Evolutionary conservation across 1,140 invertebrate genomes (phyloP).

Genomic region (Drosophila simulans): DNA sequence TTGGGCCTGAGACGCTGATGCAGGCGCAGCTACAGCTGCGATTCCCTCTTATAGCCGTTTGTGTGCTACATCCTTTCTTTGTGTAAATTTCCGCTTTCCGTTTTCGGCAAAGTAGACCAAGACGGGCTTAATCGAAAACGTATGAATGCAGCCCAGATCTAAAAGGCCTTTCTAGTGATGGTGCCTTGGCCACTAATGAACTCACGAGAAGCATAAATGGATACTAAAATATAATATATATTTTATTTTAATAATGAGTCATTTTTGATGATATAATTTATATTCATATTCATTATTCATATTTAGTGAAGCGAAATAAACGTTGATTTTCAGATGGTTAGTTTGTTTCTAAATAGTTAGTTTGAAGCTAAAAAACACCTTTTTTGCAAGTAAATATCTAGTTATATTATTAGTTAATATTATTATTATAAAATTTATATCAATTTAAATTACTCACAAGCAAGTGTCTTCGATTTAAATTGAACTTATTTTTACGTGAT

Average conservation of each 20-base stretch:
- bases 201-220: neutral
- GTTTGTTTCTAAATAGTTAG: too few relatives aligned
- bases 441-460: too few relatives aligned
- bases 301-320: too few relatives aligned
- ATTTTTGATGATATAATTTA: too few relatives aligned
- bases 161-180: slow-evolving; percentile 46
- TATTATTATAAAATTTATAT: too few relatives aligned
- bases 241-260: too few relatives aligned
- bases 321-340: too few relatives aligned
- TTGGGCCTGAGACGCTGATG: slow-evolving; percentile 15
- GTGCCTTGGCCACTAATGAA: neutral
- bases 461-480: neutral
- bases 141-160: slow-evolving; percentile 66
- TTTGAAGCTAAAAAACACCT: too few relatives aligned
- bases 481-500: slow-evolving; percentile 4
- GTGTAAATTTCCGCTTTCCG: slow-evolving; percentile 76
- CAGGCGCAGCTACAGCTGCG: slow-evolving; percentile 52
- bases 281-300: too few relatives aligned
- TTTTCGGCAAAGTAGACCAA: slow-evolving; percentile 56
- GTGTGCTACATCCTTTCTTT: slow-evolving; percentile 77
- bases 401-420: too few relatives aligned
- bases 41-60: slow-evolving; percentile 60
- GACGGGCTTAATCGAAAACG: slow-evolving; percentile 74
- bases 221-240: too few relatives aligned
- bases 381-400: too few relatives aligned